These are phyloP conservation scores for Terebella lapidaria DNA, from an alignment of 2,888 invertebrate genomes.

Conservation along the genomic window DNA sequence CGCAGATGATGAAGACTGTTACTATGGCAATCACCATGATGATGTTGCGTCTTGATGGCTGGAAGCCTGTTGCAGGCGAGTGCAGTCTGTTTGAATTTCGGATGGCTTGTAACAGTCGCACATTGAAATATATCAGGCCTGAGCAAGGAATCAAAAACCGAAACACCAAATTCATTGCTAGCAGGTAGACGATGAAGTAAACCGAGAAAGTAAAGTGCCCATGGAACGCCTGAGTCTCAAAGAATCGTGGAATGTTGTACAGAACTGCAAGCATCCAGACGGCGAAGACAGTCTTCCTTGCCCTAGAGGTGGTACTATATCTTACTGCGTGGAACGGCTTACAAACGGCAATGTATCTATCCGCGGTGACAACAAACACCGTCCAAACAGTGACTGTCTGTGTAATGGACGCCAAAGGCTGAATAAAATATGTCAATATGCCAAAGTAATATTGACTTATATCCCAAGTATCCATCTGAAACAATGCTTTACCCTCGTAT, in stretches of 20 bases:
- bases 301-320: too few relatives aligned
- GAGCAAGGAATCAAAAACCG: constrained; percentile 18
- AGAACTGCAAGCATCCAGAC: constrained; percentile 13
- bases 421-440: constrained; percentile 20
- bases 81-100: constrained; percentile 9
- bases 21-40: constrained; percentile 23
- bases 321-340: constrained; percentile 15
- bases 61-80: constrained; percentile 9
- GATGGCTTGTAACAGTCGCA: constrained; percentile 15
- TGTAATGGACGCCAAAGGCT: constrained; percentile 24
- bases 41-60: constrained; percentile 20
- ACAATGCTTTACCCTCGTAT: too few relatives aligned
- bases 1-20: constrained; percentile 22
- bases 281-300: constrained; percentile 8
- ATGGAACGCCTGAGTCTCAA: constrained; percentile 16
- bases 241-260: constrained; percentile 28
- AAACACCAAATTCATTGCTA: constrained; percentile 19
- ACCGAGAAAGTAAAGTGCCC: constrained; percentile 13
- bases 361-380: constrained; percentile 26
- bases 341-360: constrained; percentile 29
- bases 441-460: too few relatives aligned
- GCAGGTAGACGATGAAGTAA: constrained; percentile 23
- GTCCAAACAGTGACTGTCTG: constrained; percentile 28
- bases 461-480: too few relatives aligned
- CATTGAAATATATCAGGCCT: constrained; percentile 17